Percentiles rank a stretch among this genome's conserved stretches.
phyloP scores from a whole-genome alignment of 2,113 vertebrate genomes.

The Tautogolabrus adspersus region DNA sequence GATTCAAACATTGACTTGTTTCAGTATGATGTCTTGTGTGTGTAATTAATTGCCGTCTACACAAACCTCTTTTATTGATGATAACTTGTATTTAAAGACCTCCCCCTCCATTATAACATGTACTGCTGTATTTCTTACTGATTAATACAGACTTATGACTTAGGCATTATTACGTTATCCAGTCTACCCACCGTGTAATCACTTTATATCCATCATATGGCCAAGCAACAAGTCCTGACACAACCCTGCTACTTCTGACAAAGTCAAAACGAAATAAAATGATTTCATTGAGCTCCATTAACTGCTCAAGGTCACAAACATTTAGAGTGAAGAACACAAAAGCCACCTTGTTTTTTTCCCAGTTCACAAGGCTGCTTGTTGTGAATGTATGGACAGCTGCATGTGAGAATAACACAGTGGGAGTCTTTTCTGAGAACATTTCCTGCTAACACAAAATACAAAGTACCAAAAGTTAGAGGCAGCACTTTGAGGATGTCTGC shows the following conservation, averaged over 20 bases:
- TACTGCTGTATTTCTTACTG: conserved; percentile 30
- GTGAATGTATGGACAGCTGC: conserved; percentile 67
- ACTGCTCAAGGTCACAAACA: conserved; percentile 11
- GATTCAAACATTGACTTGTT: too few species aligned
- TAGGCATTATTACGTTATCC: conserved; percentile 10
- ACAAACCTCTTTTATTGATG: conserved; percentile 15
- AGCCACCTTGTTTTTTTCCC: conserved; percentile 23
- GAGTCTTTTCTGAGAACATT: conserved; percentile 30
- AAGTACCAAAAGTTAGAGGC: not conserved
- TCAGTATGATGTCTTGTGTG: not conserved
- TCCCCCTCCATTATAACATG: conserved; percentile 7
- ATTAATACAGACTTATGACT: not conserved
- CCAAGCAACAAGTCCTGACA: conserved; percentile 21
- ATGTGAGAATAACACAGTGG: conserved; percentile 27
- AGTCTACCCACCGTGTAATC: not conserved
- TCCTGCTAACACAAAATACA: conserved; percentile 6
- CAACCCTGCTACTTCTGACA: conserved; percentile 38
- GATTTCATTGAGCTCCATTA: conserved; percentile 1
- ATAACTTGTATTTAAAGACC: not conserved
- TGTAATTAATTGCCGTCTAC: not conserved
- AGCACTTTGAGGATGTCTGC: not conserved
- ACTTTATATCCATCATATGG: conserved; percentile 24
- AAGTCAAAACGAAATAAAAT: conserved; percentile 9
- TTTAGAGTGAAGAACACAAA: conserved; percentile 20
- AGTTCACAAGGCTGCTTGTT: conserved; percentile 18